Conservation (phyloP, 2,113 vertebrate species). For the Eurypyga helias region DNA sequence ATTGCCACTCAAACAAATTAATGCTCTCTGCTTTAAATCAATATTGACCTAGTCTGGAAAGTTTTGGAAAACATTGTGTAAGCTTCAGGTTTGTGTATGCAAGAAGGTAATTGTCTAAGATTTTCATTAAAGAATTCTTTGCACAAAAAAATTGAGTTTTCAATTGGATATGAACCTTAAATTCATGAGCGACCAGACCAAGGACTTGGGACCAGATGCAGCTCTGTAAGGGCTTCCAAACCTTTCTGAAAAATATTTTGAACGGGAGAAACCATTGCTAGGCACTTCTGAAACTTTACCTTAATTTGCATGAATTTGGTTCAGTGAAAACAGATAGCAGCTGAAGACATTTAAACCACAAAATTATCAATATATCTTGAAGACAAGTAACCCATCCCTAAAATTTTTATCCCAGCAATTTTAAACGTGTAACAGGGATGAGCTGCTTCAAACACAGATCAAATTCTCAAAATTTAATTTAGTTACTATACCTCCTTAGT, state of each 20-base stretch:
- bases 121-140: neutral
- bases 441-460: neutral
- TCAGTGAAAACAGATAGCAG: neutral
- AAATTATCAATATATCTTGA: neutral
- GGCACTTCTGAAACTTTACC: neutral
- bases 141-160: neutral
- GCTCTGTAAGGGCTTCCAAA: neutral
- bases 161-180: neutral
- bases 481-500: conserved; percentile 85
- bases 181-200: neutral
- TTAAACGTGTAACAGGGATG: neutral
- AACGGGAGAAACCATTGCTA: neutral
- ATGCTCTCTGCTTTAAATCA: neutral
- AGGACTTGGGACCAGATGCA: neutral
- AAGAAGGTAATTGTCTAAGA: neutral
- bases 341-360: neutral
- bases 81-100: neutral
- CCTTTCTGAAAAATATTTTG: neutral
- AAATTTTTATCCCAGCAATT: neutral
- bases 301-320: neutral
- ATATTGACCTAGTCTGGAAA: neutral
- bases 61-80: neutral
- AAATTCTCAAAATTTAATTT: neutral
- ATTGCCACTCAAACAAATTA: neutral
- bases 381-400: neutral